phyloP scores from a whole-genome alignment of 37 sponge, comb jelly and placozoan genomes.

The Ianthella basta region DNA sequence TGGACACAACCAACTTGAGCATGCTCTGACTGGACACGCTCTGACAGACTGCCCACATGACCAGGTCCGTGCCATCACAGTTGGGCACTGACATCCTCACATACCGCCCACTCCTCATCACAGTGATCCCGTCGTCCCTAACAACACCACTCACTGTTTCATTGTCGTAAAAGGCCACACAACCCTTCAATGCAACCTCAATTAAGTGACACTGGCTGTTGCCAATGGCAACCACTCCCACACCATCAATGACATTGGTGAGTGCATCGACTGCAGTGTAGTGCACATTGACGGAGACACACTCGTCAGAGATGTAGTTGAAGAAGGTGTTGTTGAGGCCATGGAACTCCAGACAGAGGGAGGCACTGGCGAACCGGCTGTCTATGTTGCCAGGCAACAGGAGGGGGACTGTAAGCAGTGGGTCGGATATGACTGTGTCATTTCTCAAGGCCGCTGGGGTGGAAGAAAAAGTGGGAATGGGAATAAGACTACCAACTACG shows the following conservation, averaged over 20 bases:
- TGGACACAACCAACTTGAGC: not conserved
- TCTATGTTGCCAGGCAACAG: conserved; percentile 3
- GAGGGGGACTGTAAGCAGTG: conserved; percentile 1
- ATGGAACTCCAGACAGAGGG: conserved; percentile 20
- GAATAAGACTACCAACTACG: not conserved
- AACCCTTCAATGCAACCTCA: not conserved
- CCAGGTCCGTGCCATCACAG: not conserved
- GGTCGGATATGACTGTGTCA: not conserved
- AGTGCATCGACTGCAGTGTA: not conserved
- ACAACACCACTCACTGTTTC: not conserved
- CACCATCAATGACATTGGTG: not conserved
- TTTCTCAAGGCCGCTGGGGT: not conserved
- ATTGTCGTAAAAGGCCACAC: not conserved
- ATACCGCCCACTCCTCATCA: not conserved
- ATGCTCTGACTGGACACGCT: not conserved
- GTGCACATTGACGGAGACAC: not conserved
- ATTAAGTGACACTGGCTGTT: not conserved
- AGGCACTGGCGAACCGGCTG: not conserved
- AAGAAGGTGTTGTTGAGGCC: not conserved
- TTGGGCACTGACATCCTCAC: conserved; percentile 12
- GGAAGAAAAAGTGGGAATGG: not conserved
- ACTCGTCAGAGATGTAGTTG: not conserved
- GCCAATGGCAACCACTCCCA: not conserved
- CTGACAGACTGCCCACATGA: conserved; percentile 22
- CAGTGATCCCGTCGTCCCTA: not conserved